These are phyloP conservation scores for Echinometra lucunter DNA, from an alignment of 53 echinoderm and acorn worm genomes.

Conservation along the genomic window DNA sequence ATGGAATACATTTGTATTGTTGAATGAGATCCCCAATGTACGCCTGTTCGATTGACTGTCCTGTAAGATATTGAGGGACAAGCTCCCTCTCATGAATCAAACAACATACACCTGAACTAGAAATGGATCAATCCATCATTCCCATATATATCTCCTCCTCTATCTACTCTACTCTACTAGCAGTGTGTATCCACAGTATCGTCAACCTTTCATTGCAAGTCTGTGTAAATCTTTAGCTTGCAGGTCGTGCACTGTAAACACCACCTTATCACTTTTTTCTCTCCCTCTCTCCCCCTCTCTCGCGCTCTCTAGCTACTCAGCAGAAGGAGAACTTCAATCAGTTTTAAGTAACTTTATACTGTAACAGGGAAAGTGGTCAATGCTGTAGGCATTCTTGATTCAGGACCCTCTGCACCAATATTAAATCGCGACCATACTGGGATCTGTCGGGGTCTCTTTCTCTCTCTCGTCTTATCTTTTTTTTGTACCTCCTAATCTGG, in stretches of 20 bases:
- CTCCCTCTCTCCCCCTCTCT: not conserved
- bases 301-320: constrained; percentile 6
- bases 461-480: not conserved
- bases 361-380: constrained; percentile 54
- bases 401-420: constrained; percentile 53
- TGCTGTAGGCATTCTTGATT: constrained; percentile 60
- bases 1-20: constrained; percentile 22
- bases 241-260: constrained; percentile 66
- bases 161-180: not conserved
- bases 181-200: constrained; percentile 53
- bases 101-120: constrained; percentile 45
- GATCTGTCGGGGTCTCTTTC: constrained; percentile 27
- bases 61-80: not conserved
- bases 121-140: constrained; percentile 67
- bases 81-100: constrained; percentile 49
- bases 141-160: constrained; percentile 45
- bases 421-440: constrained; percentile 18
- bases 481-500: constrained; percentile 34
- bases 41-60: constrained; percentile 12
- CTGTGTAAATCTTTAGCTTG: constrained; percentile 57
- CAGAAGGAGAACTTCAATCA: constrained; percentile 20
- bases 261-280: constrained; percentile 55
- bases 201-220: constrained; percentile 21
- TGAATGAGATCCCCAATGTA: constrained; percentile 50
- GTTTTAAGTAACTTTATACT: constrained; percentile 48